Evolutionary conservation across 2,113 vertebrate genomes (phyloP).

Genomic region (Rhinoptilus africanus): DNA sequence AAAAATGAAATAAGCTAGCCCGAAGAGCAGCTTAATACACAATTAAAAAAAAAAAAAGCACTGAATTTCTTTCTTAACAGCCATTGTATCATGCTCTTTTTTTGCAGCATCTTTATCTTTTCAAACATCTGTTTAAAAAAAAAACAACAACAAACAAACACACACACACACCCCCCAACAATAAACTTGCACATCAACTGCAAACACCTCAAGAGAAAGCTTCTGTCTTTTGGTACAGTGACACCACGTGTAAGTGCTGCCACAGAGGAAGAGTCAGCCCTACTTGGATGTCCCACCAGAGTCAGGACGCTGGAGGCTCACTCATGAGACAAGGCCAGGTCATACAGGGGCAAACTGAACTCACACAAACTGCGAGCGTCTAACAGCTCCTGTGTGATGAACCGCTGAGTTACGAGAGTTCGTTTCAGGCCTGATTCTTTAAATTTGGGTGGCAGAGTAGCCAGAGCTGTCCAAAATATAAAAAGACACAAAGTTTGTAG

Average conservation of each 20-base stretch:
- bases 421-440: background rate
- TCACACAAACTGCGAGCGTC: background rate
- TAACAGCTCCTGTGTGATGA: background rate
- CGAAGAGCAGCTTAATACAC: background rate
- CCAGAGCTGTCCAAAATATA: background rate
- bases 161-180: too few species aligned
- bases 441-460: background rate
- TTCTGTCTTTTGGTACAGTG: background rate
- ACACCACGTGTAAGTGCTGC: background rate
- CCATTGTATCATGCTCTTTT: background rate
- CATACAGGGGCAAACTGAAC: background rate
- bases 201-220: background rate
- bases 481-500: background rate
- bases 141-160: too few species aligned
- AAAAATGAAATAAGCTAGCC: background rate
- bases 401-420: background rate
- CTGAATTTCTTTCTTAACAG: background rate
- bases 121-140: background rate
- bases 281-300: too few species aligned
- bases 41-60: accelerated
- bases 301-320: background rate
- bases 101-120: background rate
- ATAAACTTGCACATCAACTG: background rate
- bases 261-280: background rate
- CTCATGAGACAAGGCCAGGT: background rate